These are phyloP conservation scores for Pedionomus torquatus DNA, from an alignment of 2,113 vertebrate genomes.

Conservation along the genomic window DNA sequence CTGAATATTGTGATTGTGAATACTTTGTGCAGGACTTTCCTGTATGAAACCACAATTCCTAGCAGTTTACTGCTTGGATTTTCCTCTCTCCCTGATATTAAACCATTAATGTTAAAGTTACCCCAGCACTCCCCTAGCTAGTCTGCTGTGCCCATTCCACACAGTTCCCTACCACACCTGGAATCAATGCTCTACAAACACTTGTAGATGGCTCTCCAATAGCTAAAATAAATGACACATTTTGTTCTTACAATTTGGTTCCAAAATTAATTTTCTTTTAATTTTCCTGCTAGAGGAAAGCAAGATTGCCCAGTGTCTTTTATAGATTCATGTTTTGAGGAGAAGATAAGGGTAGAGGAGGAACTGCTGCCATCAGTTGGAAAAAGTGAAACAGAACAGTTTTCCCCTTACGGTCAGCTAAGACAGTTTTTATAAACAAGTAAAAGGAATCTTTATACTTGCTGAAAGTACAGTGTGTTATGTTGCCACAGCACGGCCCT, in stretches of 20 bases:
- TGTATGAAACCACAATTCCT: neutral
- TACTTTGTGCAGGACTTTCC: neutral
- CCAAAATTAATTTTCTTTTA: too few species aligned
- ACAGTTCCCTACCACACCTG: neutral
- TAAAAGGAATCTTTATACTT: neutral
- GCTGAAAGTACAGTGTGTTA: neutral
- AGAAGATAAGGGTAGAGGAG: neutral
- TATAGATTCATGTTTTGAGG: neutral
- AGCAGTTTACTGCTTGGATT: neutral
- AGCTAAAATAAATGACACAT: neutral
- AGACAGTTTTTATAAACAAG: neutral
- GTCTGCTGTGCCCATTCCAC: neutral
- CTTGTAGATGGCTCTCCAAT: neutral
- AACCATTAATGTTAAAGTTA: neutral
- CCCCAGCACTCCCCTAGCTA: neutral
- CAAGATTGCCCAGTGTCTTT: neutral
- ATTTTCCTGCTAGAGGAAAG: neutral
- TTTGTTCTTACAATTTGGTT: neutral
- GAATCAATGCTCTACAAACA: neutral
- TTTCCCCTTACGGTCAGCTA: neutral
- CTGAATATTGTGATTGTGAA: neutral
- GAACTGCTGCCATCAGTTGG: slow-evolving; percentile 15
- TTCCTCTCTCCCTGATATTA: neutral
- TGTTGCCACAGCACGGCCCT: neutral
- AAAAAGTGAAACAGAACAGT: neutral